These are phyloP conservation scores for Lucilia sericata DNA, from an alignment of 1,140 invertebrate species.

Conservation along the genomic window DNA sequence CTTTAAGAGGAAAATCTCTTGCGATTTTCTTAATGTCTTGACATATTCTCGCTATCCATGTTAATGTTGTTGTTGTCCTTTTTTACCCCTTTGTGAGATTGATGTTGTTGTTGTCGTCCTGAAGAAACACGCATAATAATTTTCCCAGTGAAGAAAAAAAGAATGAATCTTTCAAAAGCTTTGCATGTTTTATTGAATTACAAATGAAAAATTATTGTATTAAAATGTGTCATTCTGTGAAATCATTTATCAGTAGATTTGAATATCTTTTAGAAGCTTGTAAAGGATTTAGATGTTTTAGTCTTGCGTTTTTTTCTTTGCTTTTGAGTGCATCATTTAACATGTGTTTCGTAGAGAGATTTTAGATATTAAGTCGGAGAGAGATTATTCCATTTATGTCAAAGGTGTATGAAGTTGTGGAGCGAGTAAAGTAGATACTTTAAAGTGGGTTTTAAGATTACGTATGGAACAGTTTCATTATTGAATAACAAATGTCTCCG, in stretches of 20 bases:
- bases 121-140: slow-evolving; percentile 20
- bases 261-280: neutral
- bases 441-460: too few species aligned
- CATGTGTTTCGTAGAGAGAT: neutral
- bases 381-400: too few species aligned
- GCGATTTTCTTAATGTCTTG: slow-evolving; percentile 3
- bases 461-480: too few species aligned
- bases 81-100: slow-evolving; percentile 21
- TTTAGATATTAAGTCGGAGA: too few species aligned
- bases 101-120: neutral
- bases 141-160: neutral
- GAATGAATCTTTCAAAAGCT: slow-evolving; percentile 30
- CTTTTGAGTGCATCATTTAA: neutral
- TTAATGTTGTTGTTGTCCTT: neutral
- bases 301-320: neutral
- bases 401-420: too few species aligned
- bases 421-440: too few species aligned
- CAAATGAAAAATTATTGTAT: slow-evolving; percentile 36
- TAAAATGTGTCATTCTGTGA: slow-evolving; percentile 7
- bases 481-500: too few species aligned
- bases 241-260: slow-evolving; percentile 37
- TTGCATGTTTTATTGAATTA: slow-evolving; percentile 37
- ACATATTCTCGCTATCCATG: neutral
- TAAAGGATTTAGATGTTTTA: neutral
- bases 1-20: slow-evolving; percentile 23